A percentile compares a stretch with the other conserved stretches of the same genome.
These are phyloP conservation scores for Platorchestia sp. DNA, from an alignment of 1,140 invertebrate genomes.

Conservation along the genomic window DNA sequence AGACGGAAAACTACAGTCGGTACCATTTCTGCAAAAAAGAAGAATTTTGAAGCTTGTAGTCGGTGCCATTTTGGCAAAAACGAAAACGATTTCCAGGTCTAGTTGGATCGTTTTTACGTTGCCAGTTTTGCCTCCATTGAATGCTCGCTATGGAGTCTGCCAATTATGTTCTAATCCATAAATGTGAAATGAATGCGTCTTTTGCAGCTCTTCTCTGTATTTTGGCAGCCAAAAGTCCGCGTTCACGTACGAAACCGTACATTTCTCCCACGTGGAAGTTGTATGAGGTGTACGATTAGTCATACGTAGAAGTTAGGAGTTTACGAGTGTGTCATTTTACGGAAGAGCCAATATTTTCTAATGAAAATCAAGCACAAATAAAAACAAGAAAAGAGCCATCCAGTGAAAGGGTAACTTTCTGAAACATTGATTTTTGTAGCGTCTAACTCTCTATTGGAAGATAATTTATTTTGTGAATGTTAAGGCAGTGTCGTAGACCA, in stretches of 20 bases:
- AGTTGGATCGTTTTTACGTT: neutral
- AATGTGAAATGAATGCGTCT: neutral
- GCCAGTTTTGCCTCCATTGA: neutral
- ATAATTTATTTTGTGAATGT: neutral
- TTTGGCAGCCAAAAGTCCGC: neutral
- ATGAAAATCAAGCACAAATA: conserved; percentile 44
- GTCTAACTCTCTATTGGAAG: neutral
- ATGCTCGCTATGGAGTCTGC: neutral
- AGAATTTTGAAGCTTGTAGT: too few relatives aligned
- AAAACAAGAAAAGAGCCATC: conserved; percentile 17
- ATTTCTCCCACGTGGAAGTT: neutral
- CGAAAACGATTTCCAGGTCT: too few relatives aligned
- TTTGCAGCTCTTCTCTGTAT: neutral
- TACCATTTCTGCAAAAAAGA: too few relatives aligned
- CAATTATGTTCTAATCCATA: neutral
- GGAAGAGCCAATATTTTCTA: conserved; percentile 33
- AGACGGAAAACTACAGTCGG: neutral
- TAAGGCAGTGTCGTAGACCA: neutral
- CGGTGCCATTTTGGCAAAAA: too few relatives aligned
- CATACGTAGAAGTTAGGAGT: too few relatives aligned
- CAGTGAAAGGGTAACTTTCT: conserved; percentile 44
- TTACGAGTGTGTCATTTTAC: neutral
- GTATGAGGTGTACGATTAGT: neutral
- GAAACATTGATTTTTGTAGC: neutral
- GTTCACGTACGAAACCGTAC: neutral